Evolutionary conservation across 2,888 invertebrate genomes (phyloP).

Genomic region (Agrochola litura): DNA sequence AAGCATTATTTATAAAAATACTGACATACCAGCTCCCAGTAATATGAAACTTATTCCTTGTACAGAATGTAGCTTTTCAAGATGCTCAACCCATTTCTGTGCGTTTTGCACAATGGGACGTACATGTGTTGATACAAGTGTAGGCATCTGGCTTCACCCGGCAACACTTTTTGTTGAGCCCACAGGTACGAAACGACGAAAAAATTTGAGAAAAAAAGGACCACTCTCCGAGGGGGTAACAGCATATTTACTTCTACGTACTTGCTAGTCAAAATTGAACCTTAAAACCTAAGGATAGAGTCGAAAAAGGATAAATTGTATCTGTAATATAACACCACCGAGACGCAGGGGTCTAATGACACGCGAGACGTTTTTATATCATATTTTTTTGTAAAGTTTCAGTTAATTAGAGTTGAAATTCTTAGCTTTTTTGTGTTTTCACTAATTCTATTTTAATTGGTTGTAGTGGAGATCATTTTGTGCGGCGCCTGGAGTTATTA

Average conservation of each 20-base stretch:
- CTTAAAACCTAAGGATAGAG: constrained; percentile 24
- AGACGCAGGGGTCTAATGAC: constrained; percentile 86
- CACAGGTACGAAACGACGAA: constrained; percentile 83
- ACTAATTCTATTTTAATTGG: constrained; percentile 81
- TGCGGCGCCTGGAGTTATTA: constrained; percentile 64
- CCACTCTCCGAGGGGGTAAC: constrained; percentile 79
- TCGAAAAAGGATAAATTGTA: constrained; percentile 3
- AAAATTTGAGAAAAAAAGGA: constrained; percentile 76
- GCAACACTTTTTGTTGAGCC: constrained; percentile 77
- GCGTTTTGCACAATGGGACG: constrained; percentile 70
- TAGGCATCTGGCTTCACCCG: constrained; percentile 73
- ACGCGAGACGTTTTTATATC: constrained; percentile 79
- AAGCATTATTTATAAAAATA: constrained; percentile 46
- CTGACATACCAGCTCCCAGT: constrained; percentile 31
- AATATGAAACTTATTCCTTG: constrained; percentile 43
- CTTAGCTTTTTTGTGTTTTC: constrained; percentile 72
- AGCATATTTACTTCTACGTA: constrained; percentile 62
- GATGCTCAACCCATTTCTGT: constrained; percentile 60
- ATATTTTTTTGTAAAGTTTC: constrained; percentile 74
- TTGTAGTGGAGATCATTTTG: constrained; percentile 66
- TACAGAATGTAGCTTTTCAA: constrained; percentile 31
- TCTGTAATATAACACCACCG: constrained; percentile 50
- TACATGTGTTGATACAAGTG: constrained; percentile 74
- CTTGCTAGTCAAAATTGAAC: constrained; percentile 46
- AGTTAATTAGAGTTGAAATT: constrained; percentile 83